A percentile compares a stretch with the other conserved stretches of the same genome.
phyloP scores from a whole-genome alignment of 2,113 vertebrate species.

The Onychorhynchus coronatus region DNA sequence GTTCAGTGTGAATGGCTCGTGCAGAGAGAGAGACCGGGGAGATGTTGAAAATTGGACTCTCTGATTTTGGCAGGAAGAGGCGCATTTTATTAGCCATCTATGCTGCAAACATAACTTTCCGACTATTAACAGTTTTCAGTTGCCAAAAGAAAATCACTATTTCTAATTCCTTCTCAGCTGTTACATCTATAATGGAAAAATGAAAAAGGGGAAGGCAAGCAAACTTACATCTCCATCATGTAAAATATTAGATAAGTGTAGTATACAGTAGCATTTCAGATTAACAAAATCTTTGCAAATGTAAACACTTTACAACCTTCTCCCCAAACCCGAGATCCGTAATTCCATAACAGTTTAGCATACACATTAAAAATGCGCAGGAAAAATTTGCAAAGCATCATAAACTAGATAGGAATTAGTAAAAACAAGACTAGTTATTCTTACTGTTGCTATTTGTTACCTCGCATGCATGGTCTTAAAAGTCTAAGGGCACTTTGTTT shows the following conservation, averaged over 20 bases:
- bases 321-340: not conserved
- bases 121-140: slow-evolving; percentile 70
- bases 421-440: not conserved
- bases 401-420: not conserved
- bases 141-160: slow-evolving; percentile 69
- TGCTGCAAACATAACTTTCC: slow-evolving; percentile 73
- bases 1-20: slow-evolving; percentile 44
- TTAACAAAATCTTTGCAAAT: not conserved
- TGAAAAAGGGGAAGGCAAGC: not conserved
- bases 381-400: not conserved
- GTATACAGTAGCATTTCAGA: not conserved
- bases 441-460: not conserved
- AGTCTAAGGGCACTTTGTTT: not conserved
- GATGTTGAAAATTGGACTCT: slow-evolving; percentile 74
- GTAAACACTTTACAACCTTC: not conserved
- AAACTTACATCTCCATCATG: slow-evolving; percentile 3
- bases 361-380: not conserved
- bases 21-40: slow-evolving; percentile 34
- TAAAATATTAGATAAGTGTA: not conserved
- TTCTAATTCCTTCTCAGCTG: slow-evolving; percentile 65
- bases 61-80: slow-evolving; percentile 76
- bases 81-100: slow-evolving; percentile 74
- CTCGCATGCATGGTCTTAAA: not conserved
- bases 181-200: not conserved
- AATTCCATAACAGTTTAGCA: not conserved